phyloP scores from a whole-genome alignment of 2,113 vertebrate genomes.

The Trematocara nigrifrons region DNA sequence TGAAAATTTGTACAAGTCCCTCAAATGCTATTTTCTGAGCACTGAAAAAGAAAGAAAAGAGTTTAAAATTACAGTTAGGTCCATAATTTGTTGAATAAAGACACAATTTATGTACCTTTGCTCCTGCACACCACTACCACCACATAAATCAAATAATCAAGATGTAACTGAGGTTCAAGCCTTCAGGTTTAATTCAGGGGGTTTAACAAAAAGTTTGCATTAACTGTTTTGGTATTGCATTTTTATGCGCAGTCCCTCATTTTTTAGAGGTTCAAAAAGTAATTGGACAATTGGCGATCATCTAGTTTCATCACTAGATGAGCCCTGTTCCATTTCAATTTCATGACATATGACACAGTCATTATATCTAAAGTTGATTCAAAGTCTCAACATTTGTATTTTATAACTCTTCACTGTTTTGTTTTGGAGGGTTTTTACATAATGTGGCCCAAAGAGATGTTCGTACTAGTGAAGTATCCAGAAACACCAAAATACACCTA shows the following conservation, averaged over 20 bases:
- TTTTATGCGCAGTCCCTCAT: neutral
- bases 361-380: neutral
- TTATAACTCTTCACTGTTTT: neutral
- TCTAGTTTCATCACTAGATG: neutral
- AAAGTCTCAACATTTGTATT: neutral
- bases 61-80: neutral
- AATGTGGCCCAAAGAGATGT: neutral
- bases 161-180: neutral
- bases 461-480: neutral
- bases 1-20: neutral
- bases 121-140: neutral
- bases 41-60: too few relatives aligned
- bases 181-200: neutral
- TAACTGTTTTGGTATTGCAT: neutral
- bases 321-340: neutral
- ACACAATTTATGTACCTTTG: neutral
- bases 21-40: neutral
- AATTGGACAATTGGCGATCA: neutral
- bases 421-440: fast-evolving
- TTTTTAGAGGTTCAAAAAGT: neutral
- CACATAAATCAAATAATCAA: neutral
- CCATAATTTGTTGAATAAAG: neutral
- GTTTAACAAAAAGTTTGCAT: neutral
- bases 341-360: neutral
- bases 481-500: neutral